Evolutionary conservation across 2,888 invertebrate species (phyloP), one percentile per base, ranked within the genome.

Genomic region (Exocentrus adspersus): DNA sequence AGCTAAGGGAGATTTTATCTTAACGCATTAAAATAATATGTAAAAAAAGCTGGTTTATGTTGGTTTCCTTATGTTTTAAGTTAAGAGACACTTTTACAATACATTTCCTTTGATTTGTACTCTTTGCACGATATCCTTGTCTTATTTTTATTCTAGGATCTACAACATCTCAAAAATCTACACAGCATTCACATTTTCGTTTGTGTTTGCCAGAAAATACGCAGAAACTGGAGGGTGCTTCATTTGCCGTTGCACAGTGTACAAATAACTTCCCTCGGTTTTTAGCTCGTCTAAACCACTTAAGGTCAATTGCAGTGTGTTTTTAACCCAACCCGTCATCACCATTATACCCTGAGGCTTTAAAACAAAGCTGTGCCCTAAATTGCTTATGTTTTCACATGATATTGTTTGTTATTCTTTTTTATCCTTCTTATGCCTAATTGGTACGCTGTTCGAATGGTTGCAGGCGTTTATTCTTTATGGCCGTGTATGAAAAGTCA

Each of bases 281-380:
- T 74, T 75, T 73, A 67, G 67, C 62, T 60, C 65, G 60, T 64
- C 60, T 60, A 67, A 68, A 72, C 68, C 70, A 65, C 69, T 70
- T 67, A 67, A 68, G 75, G 75, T 75, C 75, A 73, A 73, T 73
- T 73, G 72, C 71, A 71, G 65, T 60, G 46, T 61, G 72, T 70
- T 75, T 73, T 75, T 73, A 72, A 62, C 68, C 56, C 54, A 69
- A 67, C 71, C 71, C 43, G 67, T 71, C 70, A 71, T 68, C 65
- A 71, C 64, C 68, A 63, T 64, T 67, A 65, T 64, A 61, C 62
- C 60, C 46, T 32, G 60, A 61, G 56, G 63, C 63, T 32, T 46
- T 58, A 48, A 42, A 28, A 54, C 54, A 54, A 54, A 54, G 43
- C 54, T 17, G 7, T 16, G 30, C 24, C 12, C 21, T 24, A 43